A percentile compares a stretch with the other conserved stretches of the same genome.
These are phyloP conservation scores for Zaprionus gabonicus DNA, from an alignment of 1,140 invertebrate genomes.

Conservation along the genomic window DNA sequence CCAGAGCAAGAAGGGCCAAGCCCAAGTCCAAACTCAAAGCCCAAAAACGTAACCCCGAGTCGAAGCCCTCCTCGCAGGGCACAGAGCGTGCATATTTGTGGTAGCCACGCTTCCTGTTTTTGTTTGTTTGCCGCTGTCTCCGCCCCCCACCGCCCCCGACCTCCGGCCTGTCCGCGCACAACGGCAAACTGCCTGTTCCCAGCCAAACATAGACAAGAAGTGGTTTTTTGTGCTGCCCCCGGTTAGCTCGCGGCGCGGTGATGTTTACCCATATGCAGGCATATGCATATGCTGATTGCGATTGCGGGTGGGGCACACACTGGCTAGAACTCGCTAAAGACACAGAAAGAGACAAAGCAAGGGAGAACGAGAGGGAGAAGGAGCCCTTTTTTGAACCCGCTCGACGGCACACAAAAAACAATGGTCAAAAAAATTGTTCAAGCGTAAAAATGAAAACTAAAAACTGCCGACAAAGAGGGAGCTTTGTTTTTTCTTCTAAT, in stretches of 20 bases:
- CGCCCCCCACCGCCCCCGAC: conserved; percentile 7
- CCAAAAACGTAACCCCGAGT: conserved; percentile 18
- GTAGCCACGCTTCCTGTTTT: conserved; percentile 83
- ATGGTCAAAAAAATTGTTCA: conserved; percentile 58
- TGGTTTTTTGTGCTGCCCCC: conserved; percentile 64
- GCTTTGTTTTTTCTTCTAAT: conserved; percentile 16
- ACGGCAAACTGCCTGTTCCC: conserved; percentile 1
- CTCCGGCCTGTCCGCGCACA: background rate
- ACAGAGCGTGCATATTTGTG: conserved; percentile 73
- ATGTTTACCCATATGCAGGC: conserved; percentile 83
- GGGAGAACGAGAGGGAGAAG: background rate
- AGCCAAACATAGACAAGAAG: conserved; percentile 69
- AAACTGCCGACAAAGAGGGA: conserved; percentile 22
- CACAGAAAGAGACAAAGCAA: background rate
- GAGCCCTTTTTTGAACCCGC: background rate
- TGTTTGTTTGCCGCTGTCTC: conserved; percentile 62
- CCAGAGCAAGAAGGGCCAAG: conserved; percentile 33
- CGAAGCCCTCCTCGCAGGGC: conserved; percentile 46
- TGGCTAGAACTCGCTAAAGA: background rate
- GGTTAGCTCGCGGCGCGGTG: conserved; percentile 77
- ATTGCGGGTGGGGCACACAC: conserved; percentile 36
- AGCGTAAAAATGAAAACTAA: conserved; percentile 67
- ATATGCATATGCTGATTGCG: conserved; percentile 81
- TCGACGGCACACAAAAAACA: conserved; percentile 15
- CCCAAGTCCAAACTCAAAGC: conserved; percentile 35